phyloP scores from a whole-genome alignment of 2,888 invertebrate species.

The Leptopterna dolabrata region DNA sequence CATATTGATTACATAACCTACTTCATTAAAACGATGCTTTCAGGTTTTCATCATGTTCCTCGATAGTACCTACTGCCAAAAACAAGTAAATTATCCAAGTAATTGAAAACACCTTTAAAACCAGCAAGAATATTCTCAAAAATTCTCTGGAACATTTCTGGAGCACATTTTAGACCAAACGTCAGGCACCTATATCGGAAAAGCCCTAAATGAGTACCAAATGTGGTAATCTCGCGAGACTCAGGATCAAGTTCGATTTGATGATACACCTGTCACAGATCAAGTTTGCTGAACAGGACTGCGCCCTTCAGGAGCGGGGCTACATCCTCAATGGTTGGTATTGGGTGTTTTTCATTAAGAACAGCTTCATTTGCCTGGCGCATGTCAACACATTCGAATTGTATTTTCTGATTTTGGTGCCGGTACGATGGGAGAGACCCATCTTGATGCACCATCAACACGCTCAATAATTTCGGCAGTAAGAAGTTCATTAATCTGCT shows the following conservation, averaged over 20 bases:
- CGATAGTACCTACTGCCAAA: not conserved
- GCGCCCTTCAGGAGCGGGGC: slow-evolving; percentile 45
- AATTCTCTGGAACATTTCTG: not conserved
- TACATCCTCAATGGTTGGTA: not conserved
- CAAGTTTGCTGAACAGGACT: slow-evolving; percentile 64
- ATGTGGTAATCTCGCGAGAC: slow-evolving; percentile 66
- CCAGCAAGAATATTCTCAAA: not conserved
- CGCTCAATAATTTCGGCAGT: not conserved
- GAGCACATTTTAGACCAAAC: not conserved
- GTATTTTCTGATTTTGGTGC: not conserved
- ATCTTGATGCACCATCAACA: not conserved
- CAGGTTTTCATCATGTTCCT: not conserved
- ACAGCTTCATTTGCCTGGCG: not conserved
- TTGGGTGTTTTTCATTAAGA: not conserved
- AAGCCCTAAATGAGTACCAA: slow-evolving; percentile 65
- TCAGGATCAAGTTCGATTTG: slow-evolving; percentile 65
- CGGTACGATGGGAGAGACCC: not conserved
- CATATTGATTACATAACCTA: not conserved
- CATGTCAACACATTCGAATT: slow-evolving; percentile 13
- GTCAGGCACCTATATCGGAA: not conserved
- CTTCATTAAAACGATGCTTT: not conserved
- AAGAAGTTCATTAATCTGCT: too few relatives aligned
- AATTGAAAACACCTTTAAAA: not conserved
- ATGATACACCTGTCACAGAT: slow-evolving; percentile 66
- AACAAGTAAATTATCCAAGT: not conserved